These are phyloP conservation scores for Platyrinchus mystaceus DNA, from an alignment of 2,797 vertebrate species.

Conservation along the genomic window DNA sequence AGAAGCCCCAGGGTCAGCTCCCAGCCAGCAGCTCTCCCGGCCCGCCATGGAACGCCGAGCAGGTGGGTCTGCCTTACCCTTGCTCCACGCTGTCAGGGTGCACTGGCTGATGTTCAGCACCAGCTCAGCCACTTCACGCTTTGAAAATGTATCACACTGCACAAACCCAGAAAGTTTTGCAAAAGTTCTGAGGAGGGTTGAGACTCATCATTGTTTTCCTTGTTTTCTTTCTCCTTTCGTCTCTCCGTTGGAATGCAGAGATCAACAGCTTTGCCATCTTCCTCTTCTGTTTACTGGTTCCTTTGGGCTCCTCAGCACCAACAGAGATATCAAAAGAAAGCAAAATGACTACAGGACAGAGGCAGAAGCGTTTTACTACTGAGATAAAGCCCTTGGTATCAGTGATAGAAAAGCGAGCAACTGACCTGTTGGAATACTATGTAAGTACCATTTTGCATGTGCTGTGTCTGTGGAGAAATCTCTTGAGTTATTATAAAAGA, in stretches of 20 bases:
- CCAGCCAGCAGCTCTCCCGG: not conserved
- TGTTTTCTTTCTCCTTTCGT: not conserved
- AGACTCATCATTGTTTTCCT: not conserved
- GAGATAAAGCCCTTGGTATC: rapidly evolving
- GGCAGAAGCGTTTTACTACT: not conserved
- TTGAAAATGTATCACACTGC: not conserved
- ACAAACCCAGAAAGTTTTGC: not conserved
- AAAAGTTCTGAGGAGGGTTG: not conserved
- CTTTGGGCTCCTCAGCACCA: conserved; percentile 1
- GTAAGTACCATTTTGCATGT: conserved; percentile 27
- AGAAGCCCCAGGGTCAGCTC: not conserved
- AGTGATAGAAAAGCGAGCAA: not conserved
- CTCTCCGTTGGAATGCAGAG: not conserved
- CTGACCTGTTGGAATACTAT: not conserved
- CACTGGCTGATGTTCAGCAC: not conserved
- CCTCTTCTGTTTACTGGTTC: conserved; percentile 22
- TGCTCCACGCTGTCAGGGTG: rapidly evolving
- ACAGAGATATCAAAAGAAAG: not conserved
- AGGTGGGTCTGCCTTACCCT: conserved; percentile 3
- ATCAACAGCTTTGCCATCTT: conserved; percentile 6
- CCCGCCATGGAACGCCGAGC: not conserved
- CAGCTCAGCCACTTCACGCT: not conserved
- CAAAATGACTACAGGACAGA: not conserved
- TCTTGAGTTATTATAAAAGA: not conserved
- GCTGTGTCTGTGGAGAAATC: not conserved